phyloP scores from a whole-genome alignment of 2,888 invertebrate genomes.

The Notodonta ziczac region DNA sequence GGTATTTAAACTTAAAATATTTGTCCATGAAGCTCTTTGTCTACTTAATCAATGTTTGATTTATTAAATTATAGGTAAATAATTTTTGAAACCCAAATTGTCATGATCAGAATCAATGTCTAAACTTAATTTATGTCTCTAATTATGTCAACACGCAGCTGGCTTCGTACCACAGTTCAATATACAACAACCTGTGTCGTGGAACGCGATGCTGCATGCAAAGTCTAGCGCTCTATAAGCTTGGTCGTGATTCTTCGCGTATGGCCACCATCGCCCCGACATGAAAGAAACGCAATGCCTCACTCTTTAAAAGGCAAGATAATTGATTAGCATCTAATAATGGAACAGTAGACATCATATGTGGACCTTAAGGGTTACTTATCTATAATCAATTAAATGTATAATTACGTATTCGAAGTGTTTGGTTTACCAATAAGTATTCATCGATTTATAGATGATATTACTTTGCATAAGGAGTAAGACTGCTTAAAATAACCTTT shows the following conservation, averaged over 20 bases:
- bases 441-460: not conserved
- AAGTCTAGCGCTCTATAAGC: constrained; percentile 61
- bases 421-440: constrained; percentile 5
- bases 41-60: too few relatives aligned
- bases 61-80: too few relatives aligned
- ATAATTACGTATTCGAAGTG: constrained; percentile 13
- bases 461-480: not conserved
- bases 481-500: too few relatives aligned
- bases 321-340: constrained; percentile 43
- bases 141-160: too few relatives aligned
- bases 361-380: constrained; percentile 28
- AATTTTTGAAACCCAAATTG: too few relatives aligned
- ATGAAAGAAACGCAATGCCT: constrained; percentile 49
- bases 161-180: not conserved
- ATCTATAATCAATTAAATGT: constrained; percentile 25
- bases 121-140: too few relatives aligned
- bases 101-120: too few relatives aligned
- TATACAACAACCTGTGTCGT: constrained; percentile 46
- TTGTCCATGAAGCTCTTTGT: too few relatives aligned
- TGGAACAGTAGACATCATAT: constrained; percentile 30
- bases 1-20: too few relatives aligned
- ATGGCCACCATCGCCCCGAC: constrained; percentile 48
- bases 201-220: constrained; percentile 57
- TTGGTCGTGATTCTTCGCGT: constrained; percentile 42
- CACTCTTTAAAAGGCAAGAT: constrained; percentile 47